Base-by-base conservation (phyloP, 2,113 vertebrate genomes). In the Python bivittatus region DNA sequence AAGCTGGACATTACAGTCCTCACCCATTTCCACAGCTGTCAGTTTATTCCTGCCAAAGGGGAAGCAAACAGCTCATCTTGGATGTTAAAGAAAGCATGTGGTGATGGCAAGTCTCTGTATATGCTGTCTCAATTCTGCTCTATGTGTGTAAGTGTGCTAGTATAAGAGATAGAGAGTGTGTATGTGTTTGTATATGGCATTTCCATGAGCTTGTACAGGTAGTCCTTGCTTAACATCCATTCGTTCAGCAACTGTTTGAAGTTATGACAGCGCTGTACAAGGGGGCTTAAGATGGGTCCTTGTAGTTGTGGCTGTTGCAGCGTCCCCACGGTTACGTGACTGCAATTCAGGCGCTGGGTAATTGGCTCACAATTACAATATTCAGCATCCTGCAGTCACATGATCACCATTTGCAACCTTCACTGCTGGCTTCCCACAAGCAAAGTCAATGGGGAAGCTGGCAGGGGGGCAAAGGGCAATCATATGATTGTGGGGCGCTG, bases 51-150 rank as follows among this genome's bases (percentile, higher is more conserved):
- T 90, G 94, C 15, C 60, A 68, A 94, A 94, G 91, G 12, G 84
- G 92, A 86, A 94, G 33, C 9, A 29, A n/a, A 52, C 52, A 90
- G 91, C 57, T 11, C 84, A 93, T 84, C 64, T 91, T 90, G 85
- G 54, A 92, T 57, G 88, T 92, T 87, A 9, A 9, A 22, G 94
- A 38, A 84, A 93, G 90, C 88, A 52, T 54, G 90, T 58, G 1
- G 48, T 88, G 56, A 29, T 3, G 22, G 56, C 38, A 85, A 79
- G 61, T 1, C 48, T 4, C 68, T n/a, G 89, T 48, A 86, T 84
- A 44, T 68, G 29, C 89, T 44, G 83, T 91, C 58, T 90, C 90
- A 87, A 48, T 44, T 58, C 48, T 89, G 53, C 42, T 25, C 17
- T 79, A 38, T 42, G 20, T 22, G 2, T 9, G 7, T 38, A 42